phyloP scores from a whole-genome alignment of 2,888 invertebrate genomes.

The Harpalus rufipes region DNA sequence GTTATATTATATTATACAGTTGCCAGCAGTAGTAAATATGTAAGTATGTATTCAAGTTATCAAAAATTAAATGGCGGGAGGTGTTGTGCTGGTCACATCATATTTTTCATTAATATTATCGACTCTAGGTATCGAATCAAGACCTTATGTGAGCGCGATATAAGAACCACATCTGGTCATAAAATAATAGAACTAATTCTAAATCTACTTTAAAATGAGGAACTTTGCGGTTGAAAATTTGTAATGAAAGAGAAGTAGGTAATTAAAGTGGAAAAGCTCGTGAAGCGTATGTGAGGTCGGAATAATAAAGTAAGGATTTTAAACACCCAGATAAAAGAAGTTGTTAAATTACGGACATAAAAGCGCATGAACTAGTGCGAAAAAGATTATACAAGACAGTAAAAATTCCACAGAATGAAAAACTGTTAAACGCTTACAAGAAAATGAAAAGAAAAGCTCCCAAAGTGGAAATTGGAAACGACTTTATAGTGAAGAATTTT shows the following conservation, averaged over 20 bases:
- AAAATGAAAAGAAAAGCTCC: constrained; percentile 45
- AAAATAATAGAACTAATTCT: not conserved
- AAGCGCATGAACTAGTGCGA: constrained; percentile 37
- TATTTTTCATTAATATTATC: too few species aligned
- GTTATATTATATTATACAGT: too few species aligned
- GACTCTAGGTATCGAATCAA: too few species aligned
- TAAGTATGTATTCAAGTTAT: too few species aligned
- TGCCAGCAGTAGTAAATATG: too few species aligned
- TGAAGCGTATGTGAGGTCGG: constrained; percentile 20
- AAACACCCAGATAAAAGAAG: constrained; percentile 34
- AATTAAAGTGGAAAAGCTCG: not conserved
- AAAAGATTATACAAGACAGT: constrained; percentile 48
- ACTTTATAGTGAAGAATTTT: constrained; percentile 36
- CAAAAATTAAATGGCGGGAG: too few species aligned
- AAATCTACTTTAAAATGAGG: not conserved
- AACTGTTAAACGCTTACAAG: constrained; percentile 50
- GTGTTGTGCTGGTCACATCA: too few species aligned
- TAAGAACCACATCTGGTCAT: not conserved
- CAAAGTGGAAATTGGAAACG: constrained; percentile 51
- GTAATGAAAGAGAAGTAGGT: not conserved
- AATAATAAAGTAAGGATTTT: constrained; percentile 42
- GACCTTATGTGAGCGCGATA: too few species aligned
- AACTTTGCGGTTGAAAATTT: not conserved
- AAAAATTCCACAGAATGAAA: constrained; percentile 32
- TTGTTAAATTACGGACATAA: constrained; percentile 49